Conservation (phyloP, 2,888 invertebrate genomes). For the Diachrysia chrysitis region DNA sequence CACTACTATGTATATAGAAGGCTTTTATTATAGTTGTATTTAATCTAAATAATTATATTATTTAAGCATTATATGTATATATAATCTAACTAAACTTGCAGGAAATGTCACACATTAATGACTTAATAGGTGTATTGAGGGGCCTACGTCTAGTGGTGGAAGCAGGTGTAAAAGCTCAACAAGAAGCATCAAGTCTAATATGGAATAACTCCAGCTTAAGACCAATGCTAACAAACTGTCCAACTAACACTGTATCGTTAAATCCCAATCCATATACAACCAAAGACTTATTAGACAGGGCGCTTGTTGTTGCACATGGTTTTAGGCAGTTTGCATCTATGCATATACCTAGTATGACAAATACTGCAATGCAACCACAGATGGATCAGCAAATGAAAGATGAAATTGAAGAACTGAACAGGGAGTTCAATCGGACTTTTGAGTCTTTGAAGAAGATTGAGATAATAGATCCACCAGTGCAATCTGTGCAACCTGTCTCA, state of each 20-base stretch:
- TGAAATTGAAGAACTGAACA: constrained; percentile 82
- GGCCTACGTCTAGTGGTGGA: constrained; percentile 92
- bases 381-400: constrained; percentile 78
- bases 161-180: constrained; percentile 91
- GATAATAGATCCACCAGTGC: not conserved
- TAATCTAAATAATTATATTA: constrained; percentile 4
- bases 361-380: constrained; percentile 60
- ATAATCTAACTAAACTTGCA: constrained; percentile 74
- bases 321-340: constrained; percentile 89
- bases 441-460: constrained; percentile 75
- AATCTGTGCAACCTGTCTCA: constrained; percentile 11
- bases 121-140: constrained; percentile 91
- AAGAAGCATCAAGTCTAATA: constrained; percentile 88
- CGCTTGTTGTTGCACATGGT: constrained; percentile 92
- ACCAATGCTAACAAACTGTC: constrained; percentile 75
- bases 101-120: constrained; percentile 90
- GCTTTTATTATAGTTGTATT: not conserved
- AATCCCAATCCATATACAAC: constrained; percentile 71
- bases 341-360: constrained; percentile 74
- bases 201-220: constrained; percentile 93
- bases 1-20: not conserved
- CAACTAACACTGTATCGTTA: constrained; percentile 74
- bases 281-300: constrained; percentile 89
- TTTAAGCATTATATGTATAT: constrained; percentile 26
- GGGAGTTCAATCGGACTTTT: constrained; percentile 83